Evolutionary conservation across 2,113 vertebrate species (phyloP), one percentile per base, ranked within the genome.

Genomic region (Ardeotis arabs): DNA sequence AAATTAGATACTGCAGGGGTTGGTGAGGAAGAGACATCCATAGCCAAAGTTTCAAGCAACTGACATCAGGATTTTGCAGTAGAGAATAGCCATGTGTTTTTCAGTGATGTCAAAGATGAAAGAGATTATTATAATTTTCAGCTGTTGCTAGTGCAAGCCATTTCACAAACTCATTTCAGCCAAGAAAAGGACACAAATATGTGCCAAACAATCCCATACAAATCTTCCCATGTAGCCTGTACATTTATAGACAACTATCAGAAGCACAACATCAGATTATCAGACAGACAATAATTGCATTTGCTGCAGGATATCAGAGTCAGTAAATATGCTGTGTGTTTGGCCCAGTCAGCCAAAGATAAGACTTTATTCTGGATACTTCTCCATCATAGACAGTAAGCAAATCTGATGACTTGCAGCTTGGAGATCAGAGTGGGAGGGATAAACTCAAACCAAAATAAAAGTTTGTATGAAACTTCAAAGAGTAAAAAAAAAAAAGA

Each of bases 121-220:
- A 96, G 76, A 90, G 69, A 50, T 93, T 47, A 82, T 91, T 69
- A 93, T 81, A 79, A 81, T 87, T 79, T 93, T 95, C 95, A 95
- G 83, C 86, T 95, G 88, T 93, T 93, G 53, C 17, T 63, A 93
- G 60, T 41, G 53, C 62, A 87, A 89, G 45, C 29, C 66, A 72
- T 91, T 90, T 95, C 44, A 93, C 35, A 89, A 89, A 89, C 29
- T 74, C 58, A 60, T 81, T 92, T 92, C 44, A 66, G 56, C 35
- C 22, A 53, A 91, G 76, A 23, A 95, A 90, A 87, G 44, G 53
- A 90, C 33, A 27, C 24, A 84, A 63, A 49, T 50, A 33, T 11
- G 29, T 60, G 56, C 44, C 47, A 72, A 75, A 55, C 6, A 29
- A 69, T 58, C n/a, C 52, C 58, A 64, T 72, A 22, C 7, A 82